A percentile compares a stretch with the other conserved stretches of the same genome.
Evolutionary conservation across 2,888 invertebrate species (phyloP).

Genomic region (Colletes collaris): DNA sequence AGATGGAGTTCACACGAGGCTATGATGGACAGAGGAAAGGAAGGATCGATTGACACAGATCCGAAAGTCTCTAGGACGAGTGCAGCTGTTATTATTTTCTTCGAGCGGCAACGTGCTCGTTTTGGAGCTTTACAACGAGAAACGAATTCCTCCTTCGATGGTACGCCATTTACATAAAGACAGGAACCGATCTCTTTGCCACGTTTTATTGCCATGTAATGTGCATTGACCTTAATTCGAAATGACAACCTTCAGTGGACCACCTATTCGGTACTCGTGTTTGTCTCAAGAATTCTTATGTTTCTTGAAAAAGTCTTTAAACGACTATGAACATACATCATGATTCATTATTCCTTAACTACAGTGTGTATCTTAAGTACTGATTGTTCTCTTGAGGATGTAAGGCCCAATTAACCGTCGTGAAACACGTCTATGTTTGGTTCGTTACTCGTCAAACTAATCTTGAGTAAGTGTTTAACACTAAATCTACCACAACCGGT

Average conservation of each 20-base stretch:
- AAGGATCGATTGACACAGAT: constrained; percentile 55
- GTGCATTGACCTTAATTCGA: constrained; percentile 18
- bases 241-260: neutral
- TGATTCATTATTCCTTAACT: too few species aligned
- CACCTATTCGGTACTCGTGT: neutral
- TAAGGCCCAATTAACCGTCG: too few species aligned
- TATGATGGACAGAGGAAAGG: constrained; percentile 32
- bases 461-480: too few species aligned
- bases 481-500: too few species aligned
- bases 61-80: constrained; percentile 36
- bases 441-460: too few species aligned
- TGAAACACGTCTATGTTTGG: too few species aligned
- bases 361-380: too few species aligned
- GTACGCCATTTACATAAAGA: constrained; percentile 21
- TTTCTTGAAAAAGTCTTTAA: neutral
- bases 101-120: constrained; percentile 30
- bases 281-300: neutral
- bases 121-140: constrained; percentile 11
- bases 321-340: neutral
- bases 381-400: too few species aligned
- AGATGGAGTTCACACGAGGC: constrained; percentile 26
- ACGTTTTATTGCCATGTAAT: constrained; percentile 16
- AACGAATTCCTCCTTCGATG: constrained; percentile 29
- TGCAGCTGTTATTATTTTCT: constrained; percentile 47
- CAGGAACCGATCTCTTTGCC: constrained; percentile 14